Percentiles rank a stretch among this genome's conserved stretches.
phyloP scores from a whole-genome alignment of 2,888 invertebrate species.

The Vandiemenella viatica region DNA sequence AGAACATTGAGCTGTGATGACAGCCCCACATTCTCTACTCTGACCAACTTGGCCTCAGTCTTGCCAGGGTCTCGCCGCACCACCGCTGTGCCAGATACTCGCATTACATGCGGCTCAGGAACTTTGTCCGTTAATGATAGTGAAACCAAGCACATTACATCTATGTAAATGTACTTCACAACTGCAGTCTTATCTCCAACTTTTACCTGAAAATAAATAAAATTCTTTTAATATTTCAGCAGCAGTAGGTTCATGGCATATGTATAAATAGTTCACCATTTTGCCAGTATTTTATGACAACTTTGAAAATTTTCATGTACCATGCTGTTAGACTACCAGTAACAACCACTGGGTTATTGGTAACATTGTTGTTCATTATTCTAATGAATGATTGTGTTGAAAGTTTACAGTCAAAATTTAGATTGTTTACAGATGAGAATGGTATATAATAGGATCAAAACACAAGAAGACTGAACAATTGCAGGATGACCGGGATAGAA shows the following conservation, averaged over 20 bases:
- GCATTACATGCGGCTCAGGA: conserved; percentile 44
- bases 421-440: too few species aligned
- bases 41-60: conserved; percentile 37
- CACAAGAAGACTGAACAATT: too few species aligned
- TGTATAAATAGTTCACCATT: neutral
- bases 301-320: neutral
- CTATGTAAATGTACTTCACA: conserved; percentile 49
- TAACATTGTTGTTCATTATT: too few species aligned
- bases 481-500: too few species aligned
- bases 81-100: conserved; percentile 50
- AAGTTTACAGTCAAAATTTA: too few species aligned
- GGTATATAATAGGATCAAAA: too few species aligned
- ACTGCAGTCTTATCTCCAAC: conserved; percentile 31
- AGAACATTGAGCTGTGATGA: conserved; percentile 51
- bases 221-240: neutral
- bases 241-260: too few species aligned
- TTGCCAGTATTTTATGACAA: neutral
- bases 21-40: conserved; percentile 49
- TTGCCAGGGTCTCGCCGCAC: conserved; percentile 44
- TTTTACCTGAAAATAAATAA: conserved; percentile 22
- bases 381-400: too few species aligned
- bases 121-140: conserved; percentile 34
- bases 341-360: too few species aligned
- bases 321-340: too few species aligned
- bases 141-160: conserved; percentile 50